Evolutionary conservation across 2,797 vertebrate genomes (phyloP).

Genomic region (Anniella stebbinsi): DNA sequence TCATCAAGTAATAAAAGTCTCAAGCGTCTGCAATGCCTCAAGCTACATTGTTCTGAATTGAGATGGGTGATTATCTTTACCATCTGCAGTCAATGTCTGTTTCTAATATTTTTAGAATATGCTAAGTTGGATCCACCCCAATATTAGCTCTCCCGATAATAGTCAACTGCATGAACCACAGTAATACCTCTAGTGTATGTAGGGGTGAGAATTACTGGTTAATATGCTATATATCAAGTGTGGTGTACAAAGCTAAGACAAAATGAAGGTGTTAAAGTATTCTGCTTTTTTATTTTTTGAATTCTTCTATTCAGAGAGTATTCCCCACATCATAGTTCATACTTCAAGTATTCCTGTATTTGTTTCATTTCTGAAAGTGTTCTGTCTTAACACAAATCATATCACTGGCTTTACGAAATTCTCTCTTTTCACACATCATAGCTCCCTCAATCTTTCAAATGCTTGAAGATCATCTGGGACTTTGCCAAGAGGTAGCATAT

Average conservation of each 20-base stretch:
- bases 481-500: background rate
- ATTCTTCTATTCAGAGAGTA: background rate
- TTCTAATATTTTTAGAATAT: background rate
- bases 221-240: background rate
- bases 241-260: background rate
- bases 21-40: background rate
- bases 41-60: constrained; percentile 27
- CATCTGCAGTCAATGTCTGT: background rate
- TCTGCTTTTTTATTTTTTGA: background rate
- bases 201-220: background rate
- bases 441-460: background rate
- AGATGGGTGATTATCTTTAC: constrained; percentile 6
- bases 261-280: background rate
- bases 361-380: background rate
- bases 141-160: background rate
- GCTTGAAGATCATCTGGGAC: background rate
- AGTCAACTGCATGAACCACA: background rate
- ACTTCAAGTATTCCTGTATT: background rate
- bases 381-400: background rate
- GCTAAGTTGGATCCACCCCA: no score
- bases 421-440: background rate
- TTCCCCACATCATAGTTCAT: background rate
- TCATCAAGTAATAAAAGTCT: constrained; percentile 17
- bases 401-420: background rate
- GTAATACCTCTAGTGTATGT: background rate